A percentile compares a stretch with the other conserved stretches of the same genome.
Conservation (phyloP, 2,797 vertebrate genomes). For the Pampus argenteus region DNA sequence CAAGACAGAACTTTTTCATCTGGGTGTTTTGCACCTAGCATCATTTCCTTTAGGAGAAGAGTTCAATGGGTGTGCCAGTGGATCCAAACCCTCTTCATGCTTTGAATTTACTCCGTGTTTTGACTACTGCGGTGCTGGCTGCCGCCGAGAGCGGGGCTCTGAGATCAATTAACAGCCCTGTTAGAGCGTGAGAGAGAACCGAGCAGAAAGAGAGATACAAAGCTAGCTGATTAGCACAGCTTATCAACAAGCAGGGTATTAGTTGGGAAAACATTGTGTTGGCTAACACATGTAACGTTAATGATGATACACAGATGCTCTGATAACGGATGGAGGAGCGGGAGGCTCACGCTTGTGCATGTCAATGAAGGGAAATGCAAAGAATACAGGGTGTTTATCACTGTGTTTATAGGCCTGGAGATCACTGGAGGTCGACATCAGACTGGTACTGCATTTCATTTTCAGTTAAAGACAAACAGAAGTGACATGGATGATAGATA, state of each 20-base stretch:
- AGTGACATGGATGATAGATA: constrained; percentile 57
- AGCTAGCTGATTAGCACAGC: constrained; percentile 74
- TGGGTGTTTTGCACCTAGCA: constrained; percentile 39
- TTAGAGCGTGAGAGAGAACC: constrained; percentile 36
- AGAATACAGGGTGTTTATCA: constrained; percentile 65
- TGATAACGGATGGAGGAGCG: constrained; percentile 66
- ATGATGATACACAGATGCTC: constrained; percentile 83
- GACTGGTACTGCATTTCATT: constrained; percentile 34
- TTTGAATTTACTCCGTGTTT: constrained; percentile 65
- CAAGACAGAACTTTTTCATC: constrained; percentile 8
- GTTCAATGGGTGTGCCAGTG: constrained; percentile 40
- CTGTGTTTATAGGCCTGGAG: constrained; percentile 33
- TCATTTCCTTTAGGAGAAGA: constrained; percentile 29
- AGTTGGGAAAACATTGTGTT: constrained; percentile 76
- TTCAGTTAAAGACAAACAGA: constrained; percentile 42
- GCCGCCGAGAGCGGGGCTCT: constrained; percentile 47
- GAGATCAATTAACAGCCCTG: constrained; percentile 75
- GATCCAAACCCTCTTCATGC: constrained; percentile 54
- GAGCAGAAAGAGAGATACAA: constrained; percentile 53
- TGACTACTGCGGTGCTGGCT: constrained; percentile 48
- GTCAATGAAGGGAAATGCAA: constrained; percentile 69
- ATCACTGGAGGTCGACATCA: constrained; percentile 45
- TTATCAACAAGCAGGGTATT: constrained; percentile 78
- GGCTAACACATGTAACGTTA: constrained; percentile 78
- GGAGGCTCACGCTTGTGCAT: constrained; percentile 54